Conservation (phyloP, 2,797 vertebrate species). For the Hemibagrus guttatus region DNA sequence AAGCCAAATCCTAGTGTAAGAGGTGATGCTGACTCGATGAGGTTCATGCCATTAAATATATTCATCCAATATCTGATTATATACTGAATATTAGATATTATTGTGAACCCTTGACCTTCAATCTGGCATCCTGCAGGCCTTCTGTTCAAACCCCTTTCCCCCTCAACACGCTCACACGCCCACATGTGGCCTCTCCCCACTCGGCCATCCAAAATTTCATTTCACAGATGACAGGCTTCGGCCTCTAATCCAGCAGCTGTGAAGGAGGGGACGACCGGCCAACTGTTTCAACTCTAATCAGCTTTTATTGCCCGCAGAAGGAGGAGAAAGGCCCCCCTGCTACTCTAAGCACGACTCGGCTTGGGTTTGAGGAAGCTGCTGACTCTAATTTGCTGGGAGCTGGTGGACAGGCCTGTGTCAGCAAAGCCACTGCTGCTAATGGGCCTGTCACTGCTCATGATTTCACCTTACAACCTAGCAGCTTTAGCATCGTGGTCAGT, state of each 20-base stretch:
- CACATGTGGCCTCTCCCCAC: conserved; percentile 42
- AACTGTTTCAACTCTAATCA: conserved; percentile 66
- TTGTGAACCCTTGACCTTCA: conserved; percentile 41
- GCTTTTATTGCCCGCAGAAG: conserved; percentile 60
- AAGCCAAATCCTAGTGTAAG: background rate
- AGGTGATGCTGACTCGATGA: too few species aligned
- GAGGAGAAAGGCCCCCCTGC: conserved; percentile 48
- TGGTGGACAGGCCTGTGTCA: conserved; percentile 49
- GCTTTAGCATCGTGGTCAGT: conserved; percentile 8
- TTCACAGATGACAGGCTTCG: conserved; percentile 64
- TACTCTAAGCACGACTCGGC: conserved; percentile 39
- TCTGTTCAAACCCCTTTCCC: conserved; percentile 26
- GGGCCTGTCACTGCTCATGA: conserved; percentile 43
- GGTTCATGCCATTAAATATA: background rate
- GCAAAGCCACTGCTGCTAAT: conserved; percentile 51
- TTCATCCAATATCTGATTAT: conserved; percentile 16
- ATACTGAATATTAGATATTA: conserved; percentile 12
- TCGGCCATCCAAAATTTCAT: conserved; percentile 61
- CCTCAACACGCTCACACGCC: conserved; percentile 10
- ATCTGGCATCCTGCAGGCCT: conserved; percentile 39
- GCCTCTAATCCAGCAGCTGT: conserved; percentile 61
- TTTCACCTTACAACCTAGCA: conserved; percentile 48
- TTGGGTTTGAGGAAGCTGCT: conserved; percentile 42
- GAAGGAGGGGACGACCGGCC: conserved; percentile 55
- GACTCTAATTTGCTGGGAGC: conserved; percentile 50